Evolutionary conservation across 1,140 invertebrate species (phyloP).

Genomic region (Tetraneura akinire): DNA sequence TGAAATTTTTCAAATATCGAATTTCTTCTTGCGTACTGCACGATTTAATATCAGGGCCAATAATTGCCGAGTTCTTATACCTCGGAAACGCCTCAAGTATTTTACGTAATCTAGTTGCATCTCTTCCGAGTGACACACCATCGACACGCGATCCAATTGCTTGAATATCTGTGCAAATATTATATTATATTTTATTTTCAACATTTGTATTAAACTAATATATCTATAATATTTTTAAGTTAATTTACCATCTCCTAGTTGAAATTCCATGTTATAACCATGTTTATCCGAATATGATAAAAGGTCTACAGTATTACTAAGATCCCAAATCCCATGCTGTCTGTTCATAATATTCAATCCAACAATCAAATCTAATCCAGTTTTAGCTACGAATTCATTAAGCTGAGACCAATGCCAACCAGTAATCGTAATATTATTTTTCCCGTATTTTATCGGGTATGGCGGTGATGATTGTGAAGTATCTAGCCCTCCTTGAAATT

Average conservation of each 20-base stretch:
- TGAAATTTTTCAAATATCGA: constrained; percentile 63
- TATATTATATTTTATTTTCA: not conserved
- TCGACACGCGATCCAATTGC: not conserved
- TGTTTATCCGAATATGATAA: constrained; percentile 64
- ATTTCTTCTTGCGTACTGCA: constrained; percentile 59
- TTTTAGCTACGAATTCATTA: constrained; percentile 57
- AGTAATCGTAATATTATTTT: constrained; percentile 27
- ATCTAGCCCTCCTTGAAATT: constrained; percentile 22
- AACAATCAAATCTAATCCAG: constrained; percentile 57
- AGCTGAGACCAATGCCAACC: constrained; percentile 55
- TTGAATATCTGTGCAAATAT: constrained; percentile 11
- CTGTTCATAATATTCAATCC: constrained; percentile 55
- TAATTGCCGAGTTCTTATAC: constrained; percentile 58
- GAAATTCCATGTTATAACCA: constrained; percentile 64
- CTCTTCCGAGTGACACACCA: constrained; percentile 59
- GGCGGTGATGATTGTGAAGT: not conserved
- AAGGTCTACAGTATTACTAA: constrained; percentile 62
- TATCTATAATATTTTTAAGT: not conserved
- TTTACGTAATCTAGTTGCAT: constrained; percentile 63
- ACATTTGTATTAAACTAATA: not conserved
- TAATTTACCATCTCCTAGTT: constrained; percentile 66
- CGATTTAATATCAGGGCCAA: constrained; percentile 59
- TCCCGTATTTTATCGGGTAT: not conserved
- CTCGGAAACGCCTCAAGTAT: constrained; percentile 64
- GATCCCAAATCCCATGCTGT: constrained; percentile 60